Base-by-base conservation (phyloP, 2,113 vertebrate genomes). In the Chiloscyllium plagiosum region DNA sequence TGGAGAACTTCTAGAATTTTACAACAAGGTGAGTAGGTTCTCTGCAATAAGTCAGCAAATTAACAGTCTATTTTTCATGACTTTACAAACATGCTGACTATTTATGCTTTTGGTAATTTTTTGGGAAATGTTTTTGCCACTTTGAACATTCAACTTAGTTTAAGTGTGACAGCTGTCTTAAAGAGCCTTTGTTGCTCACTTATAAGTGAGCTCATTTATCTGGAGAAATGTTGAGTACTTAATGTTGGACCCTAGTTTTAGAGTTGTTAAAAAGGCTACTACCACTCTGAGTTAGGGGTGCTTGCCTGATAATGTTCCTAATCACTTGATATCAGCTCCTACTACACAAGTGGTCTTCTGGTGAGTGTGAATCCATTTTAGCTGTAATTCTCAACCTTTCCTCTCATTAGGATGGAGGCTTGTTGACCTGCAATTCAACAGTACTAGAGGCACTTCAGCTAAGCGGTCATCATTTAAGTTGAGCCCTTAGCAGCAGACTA, bases 1-100 rank as follows among this genome's bases (percentile, higher is more conserved):
- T 97, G 97, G 98, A 97, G 98, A 99, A 97, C 97, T 99, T 94
- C 98, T 99, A 97, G 98, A 99, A 80, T 99, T 99, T 98, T 99
- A 99, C 97, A 98, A 98, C 97, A 99, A 99, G 99, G 99, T 99
- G 89, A 96, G 97, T 97, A 95, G 50, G 80, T 96, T 95, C 50
- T 52, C 52, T 76, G 47, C 76, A 29, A 22, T 26, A 72, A 50
- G 70, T 95, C 37, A 76, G 22, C 26, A 68, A 93, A 76, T 95
- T 95, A 42, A 76, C 26, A 33, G 68, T 47, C 22, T 26, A 70
- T 47, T 52, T 47, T 47, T 2, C 24, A 33, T 72, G 68, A 29
- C 65, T 68, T 94, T 69, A 20, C 17, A 94, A 47, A 47, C 42
- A 47, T 47, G 42, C 42, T 47, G 42, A 47, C 42, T 47, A 47